Evolutionary conservation across 2,888 invertebrate species (phyloP).

Genomic region (Acrobasis suavella): DNA sequence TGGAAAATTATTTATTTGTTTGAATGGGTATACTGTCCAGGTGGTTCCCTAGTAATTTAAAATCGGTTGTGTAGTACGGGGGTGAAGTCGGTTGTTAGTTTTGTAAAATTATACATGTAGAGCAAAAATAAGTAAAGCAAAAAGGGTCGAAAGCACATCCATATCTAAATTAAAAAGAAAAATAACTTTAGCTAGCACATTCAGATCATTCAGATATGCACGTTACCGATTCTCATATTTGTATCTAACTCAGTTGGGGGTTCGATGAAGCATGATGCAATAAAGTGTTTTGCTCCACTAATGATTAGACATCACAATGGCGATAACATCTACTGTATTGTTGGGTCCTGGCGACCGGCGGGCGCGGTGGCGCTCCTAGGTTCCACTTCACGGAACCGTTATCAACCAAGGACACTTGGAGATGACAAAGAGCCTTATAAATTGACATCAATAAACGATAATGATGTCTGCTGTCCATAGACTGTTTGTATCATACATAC

Average conservation of each 20-base stretch:
- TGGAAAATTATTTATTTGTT: no score
- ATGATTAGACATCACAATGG: constrained; percentile 18
- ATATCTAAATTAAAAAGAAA: no score
- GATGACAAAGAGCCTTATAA: constrained; percentile 1
- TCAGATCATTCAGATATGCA: background rate
- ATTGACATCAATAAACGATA: background rate
- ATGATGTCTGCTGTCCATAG: background rate
- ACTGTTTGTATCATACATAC: background rate
- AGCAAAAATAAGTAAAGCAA: no score
- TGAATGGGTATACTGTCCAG: no score
- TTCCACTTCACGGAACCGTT: constrained; percentile 3
- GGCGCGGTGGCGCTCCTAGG: constrained; percentile 22
- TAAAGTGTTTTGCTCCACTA: constrained; percentile 21
- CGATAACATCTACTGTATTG: constrained; percentile 20
- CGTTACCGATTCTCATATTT: background rate
- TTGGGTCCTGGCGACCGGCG: constrained; percentile 10
- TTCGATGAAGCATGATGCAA: constrained; percentile 16
- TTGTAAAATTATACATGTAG: no score
- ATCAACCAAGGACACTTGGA: background rate
- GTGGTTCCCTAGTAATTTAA: no score
- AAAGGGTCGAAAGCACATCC: no score
- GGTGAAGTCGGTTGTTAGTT: no score
- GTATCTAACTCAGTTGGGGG: background rate
- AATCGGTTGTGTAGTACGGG: no score
- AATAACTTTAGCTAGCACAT: background rate